phyloP scores from a whole-genome alignment of 2,797 vertebrate species.

The Pristis pectinata region DNA sequence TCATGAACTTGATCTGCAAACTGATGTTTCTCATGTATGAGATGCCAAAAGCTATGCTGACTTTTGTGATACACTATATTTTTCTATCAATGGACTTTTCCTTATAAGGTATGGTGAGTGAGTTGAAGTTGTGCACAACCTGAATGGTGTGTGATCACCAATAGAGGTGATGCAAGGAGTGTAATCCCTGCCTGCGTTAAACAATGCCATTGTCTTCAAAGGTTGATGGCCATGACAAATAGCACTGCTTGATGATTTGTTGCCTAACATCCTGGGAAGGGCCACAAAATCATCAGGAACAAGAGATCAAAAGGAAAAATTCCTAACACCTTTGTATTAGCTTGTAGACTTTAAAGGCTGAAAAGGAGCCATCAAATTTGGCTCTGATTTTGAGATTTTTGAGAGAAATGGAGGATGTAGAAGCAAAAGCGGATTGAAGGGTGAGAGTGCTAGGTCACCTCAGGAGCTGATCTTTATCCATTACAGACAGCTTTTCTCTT shows the following conservation, averaged over 20 bases:
- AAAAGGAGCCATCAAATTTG: not conserved
- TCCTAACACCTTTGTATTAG: not conserved
- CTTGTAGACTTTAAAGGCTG: not conserved
- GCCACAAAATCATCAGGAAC: not conserved
- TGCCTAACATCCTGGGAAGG: not conserved
- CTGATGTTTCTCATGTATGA: no score
- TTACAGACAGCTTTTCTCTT: no score
- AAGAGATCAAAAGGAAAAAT: not conserved
- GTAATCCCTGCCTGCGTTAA: not conserved
- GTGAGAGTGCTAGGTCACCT: not conserved
- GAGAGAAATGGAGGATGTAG: not conserved
- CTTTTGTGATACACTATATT: no score
- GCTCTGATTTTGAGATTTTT: not conserved
- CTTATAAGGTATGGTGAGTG: not conserved
- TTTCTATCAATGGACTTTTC: no score
- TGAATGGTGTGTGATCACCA: not conserved
- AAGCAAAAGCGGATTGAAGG: not conserved
- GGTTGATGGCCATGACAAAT: not conserved
- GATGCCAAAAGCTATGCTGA: no score
- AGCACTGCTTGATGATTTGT: not conserved
- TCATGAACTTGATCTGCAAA: no score
- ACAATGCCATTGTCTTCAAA: not conserved
- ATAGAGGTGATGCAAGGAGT: not conserved
- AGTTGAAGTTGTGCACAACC: not conserved
- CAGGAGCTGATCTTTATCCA: no score